These are phyloP conservation scores for Drosophila anomalipes DNA, from an alignment of 2,888 invertebrate species.

Conservation along the genomic window DNA sequence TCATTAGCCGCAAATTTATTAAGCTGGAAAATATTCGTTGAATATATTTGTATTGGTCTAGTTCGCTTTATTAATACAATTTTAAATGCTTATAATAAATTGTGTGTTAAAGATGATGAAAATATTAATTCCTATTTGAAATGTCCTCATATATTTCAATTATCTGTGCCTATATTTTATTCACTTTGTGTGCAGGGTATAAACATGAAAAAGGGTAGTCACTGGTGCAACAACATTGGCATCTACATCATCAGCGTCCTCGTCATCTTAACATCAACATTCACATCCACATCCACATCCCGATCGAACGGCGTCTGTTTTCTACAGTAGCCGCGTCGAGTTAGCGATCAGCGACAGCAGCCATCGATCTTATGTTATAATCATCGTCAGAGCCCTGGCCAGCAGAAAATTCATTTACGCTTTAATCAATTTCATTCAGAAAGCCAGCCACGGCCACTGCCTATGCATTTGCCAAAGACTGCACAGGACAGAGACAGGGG, in stretches of 20 bases:
- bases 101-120: background rate
- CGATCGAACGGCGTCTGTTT: constrained; percentile 66
- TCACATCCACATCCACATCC: background rate
- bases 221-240: constrained; percentile 15
- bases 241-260: constrained; percentile 1
- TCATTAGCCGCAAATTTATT: background rate
- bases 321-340: constrained; percentile 84
- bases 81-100: background rate
- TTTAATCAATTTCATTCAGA: constrained; percentile 83
- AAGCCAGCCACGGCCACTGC: constrained; percentile 18
- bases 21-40: background rate
- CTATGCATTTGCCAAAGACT: constrained; percentile 15
- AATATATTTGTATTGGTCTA: background rate
- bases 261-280: background rate
- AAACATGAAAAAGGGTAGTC: constrained; percentile 55
- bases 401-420: constrained; percentile 84
- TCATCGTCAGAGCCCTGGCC: constrained; percentile 63
- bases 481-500: constrained; percentile 1
- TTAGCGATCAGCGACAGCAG: constrained; percentile 84
- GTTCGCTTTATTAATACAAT: background rate
- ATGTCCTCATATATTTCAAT: background rate
- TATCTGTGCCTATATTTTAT: background rate
- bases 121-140: background rate
- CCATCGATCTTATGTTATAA: constrained; percentile 83
- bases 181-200: constrained; percentile 25